Evolutionary conservation across 2,797 vertebrate species (phyloP), one percentile per base, ranked within the genome.

Genomic region (Tokudaia muenninki): DNA sequence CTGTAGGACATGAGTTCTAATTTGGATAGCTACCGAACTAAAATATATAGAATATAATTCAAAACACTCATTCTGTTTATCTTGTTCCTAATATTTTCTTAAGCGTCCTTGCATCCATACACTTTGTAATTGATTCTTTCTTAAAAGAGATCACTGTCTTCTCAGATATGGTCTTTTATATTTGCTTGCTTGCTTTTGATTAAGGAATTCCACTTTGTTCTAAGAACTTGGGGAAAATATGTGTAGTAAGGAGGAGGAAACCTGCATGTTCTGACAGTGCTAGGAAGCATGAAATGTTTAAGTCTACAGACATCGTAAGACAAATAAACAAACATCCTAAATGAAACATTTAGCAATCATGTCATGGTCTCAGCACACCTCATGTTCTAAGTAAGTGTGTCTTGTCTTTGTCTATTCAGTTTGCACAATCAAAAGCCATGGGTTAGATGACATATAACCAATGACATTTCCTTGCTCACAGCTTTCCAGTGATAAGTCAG

Each of bases 301-400:
- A 16, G 3, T 70, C 6, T 87, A 26, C 22, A 92, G 41, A 86
- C 79, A 87, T 31, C 10, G 29, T 44, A 4, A 91, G 47, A 77
- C 83, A 90, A 92, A 65, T 17, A 44, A 41, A 41, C 19, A 44
- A 26, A 47, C 4, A 12, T 11, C 41, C 10, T 31, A 81, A 91
- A 84, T 63, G n/a, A 80, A 70, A 96, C 24, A 22, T 37, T 50
- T 82, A 95, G 57, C 74, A 91, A 87, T 78, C 50, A 37, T 50
- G 44, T 52, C 90, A 22, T 72, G 17, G 21, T n/a, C 24, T 80
- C 19, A 89, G 4, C 55, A 37, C 14, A 63, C 4, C 87, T 47
- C 24, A 47, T 7, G 5, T 89, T 93, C 89, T 29, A n/a, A 92
- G 89, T 78, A 50, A 75, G 52, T 67, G 21, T 34, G 52, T 7